Conservation (phyloP, 2,888 invertebrate genomes). For the Melieria picta region DNA sequence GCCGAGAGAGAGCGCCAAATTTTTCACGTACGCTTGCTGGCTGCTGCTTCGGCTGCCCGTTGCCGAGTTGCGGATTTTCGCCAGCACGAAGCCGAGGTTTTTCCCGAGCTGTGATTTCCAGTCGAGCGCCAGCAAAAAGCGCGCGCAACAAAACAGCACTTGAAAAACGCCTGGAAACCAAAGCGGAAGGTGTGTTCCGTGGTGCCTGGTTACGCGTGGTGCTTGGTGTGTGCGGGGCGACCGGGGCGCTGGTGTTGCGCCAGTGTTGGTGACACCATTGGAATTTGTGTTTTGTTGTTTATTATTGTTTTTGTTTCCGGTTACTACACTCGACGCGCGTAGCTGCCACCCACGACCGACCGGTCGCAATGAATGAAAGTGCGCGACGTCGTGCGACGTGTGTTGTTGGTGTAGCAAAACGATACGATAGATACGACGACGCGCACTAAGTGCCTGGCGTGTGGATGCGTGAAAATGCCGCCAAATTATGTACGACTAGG, state of each 20-base stretch:
- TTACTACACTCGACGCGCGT: constrained; percentile 18
- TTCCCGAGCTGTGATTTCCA: not conserved
- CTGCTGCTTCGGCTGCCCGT: constrained; percentile 4
- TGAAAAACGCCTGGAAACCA: too few relatives aligned
- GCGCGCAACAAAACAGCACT: constrained; percentile 13
- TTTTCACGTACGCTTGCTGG: constrained; percentile 2
- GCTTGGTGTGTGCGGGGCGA: not conserved
- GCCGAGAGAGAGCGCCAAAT: constrained; percentile 8
- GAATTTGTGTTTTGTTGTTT: constrained; percentile 39
- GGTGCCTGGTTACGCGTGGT: too few relatives aligned
- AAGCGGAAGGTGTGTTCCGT: too few relatives aligned
- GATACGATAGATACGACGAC: not conserved
- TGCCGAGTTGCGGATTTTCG: not conserved
- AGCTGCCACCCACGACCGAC: constrained; percentile 9
- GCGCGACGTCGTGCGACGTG: not conserved
- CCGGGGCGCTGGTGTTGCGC: constrained; percentile 29
- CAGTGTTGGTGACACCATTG: constrained; percentile 39
- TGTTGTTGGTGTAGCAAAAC: too few relatives aligned
- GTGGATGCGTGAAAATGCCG: constrained; percentile 15
- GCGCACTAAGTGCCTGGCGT: constrained; percentile 28
- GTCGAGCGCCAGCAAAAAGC: constrained; percentile 1
- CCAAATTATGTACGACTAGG: constrained; percentile 14
- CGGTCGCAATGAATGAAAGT: constrained; percentile 39
- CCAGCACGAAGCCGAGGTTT: not conserved
- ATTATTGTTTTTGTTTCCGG: constrained; percentile 27